Evolutionary conservation across 2,888 invertebrate genomes (phyloP).

Genomic region (Ellobium chinense): DNA sequence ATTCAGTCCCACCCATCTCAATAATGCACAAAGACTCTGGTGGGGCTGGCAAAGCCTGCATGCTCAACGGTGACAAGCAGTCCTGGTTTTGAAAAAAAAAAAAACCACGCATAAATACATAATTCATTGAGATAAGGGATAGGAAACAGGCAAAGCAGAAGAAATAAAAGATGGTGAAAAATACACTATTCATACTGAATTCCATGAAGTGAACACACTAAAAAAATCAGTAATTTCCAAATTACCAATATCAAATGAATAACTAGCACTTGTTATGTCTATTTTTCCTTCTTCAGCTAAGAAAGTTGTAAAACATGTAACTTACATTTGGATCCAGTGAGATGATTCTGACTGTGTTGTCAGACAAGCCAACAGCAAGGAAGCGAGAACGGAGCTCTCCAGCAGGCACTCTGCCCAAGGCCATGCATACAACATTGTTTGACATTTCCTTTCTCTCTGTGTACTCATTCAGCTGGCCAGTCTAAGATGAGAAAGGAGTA

Average conservation of each 20-base stretch:
- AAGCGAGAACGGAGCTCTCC: slow-evolving; percentile 98
- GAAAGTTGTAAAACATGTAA: slow-evolving; percentile 43
- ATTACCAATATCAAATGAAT: not conserved
- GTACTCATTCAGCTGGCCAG: slow-evolving; percentile 98
- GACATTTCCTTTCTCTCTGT: slow-evolving; percentile 98
- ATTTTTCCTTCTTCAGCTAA: not conserved
- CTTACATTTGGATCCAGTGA: slow-evolving; percentile 94
- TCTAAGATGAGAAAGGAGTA: too few species aligned
- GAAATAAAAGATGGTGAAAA: too few species aligned
- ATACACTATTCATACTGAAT: too few species aligned
- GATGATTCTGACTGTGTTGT: slow-evolving; percentile 97
- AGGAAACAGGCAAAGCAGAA: too few species aligned
- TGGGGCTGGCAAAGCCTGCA: slow-evolving; percentile 97
- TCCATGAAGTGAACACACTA: too few species aligned
- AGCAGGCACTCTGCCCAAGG: slow-evolving; percentile 94
- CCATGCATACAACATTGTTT: slow-evolving; percentile 99
- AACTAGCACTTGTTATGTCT: not conserved
- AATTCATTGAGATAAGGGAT: too few species aligned
- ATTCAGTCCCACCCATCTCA: slow-evolving; percentile 85
- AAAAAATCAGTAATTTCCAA: not conserved
- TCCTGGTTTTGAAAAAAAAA: slow-evolving; percentile 84
- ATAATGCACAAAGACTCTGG: slow-evolving; percentile 98
- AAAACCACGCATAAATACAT: too few species aligned
- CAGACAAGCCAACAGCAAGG: slow-evolving; percentile 95
- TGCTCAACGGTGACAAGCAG: slow-evolving; percentile 95